phyloP scores from a whole-genome alignment of 2,113 vertebrate species.

The Hipposideros armiger region DNA sequence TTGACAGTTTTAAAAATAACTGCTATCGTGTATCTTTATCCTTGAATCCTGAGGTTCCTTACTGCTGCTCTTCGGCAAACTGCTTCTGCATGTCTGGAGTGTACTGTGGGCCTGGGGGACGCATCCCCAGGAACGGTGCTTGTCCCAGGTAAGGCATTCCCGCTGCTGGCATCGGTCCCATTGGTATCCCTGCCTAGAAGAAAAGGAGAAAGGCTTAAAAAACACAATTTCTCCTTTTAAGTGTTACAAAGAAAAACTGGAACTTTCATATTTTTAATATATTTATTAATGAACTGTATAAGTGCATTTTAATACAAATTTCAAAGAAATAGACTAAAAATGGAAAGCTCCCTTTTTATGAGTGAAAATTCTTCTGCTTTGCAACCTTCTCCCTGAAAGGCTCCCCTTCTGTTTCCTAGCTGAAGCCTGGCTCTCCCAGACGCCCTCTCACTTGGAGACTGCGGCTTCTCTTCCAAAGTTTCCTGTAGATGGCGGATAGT shows the following conservation, averaged over 20 bases:
- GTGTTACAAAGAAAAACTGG: constrained; percentile 34
- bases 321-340: constrained; percentile 38
- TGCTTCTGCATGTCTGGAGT: constrained; percentile 97
- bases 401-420: neutral
- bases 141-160: constrained; percentile 96
- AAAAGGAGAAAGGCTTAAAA: constrained; percentile 60
- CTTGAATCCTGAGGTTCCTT: constrained; percentile 82
- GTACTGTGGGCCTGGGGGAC: constrained; percentile 92
- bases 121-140: constrained; percentile 94
- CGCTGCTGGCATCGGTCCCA: constrained; percentile 92
- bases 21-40: neutral
- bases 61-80: constrained; percentile 98
- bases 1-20: neutral
- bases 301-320: constrained; percentile 18
- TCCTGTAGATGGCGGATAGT: neutral
- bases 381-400: neutral
- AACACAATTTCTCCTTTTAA: constrained; percentile 23
- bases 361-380: neutral
- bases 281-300: constrained; percentile 11
- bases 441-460: neutral
- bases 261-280: neutral
- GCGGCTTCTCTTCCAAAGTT: neutral
- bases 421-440: neutral
- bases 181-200: constrained; percentile 92
- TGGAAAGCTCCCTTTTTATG: neutral